Conservation (phyloP, 23 tunicate species). For the Trididemnum nubilum region DNA sequence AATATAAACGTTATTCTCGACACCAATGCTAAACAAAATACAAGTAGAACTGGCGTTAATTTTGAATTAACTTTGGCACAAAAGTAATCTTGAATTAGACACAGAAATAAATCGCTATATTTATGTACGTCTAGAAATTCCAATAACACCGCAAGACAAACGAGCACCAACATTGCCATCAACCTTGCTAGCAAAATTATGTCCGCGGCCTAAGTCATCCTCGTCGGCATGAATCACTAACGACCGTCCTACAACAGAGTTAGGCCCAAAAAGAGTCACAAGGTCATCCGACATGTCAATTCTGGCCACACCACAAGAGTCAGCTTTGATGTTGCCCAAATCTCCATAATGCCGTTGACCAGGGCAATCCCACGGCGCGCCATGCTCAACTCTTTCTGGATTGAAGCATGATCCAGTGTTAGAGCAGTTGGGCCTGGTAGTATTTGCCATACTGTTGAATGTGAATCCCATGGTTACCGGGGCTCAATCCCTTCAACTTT, state of each 20-base stretch:
- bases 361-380: conserved; percentile 45
- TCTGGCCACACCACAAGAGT: conserved; percentile 42
- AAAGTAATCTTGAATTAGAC: too few relatives aligned
- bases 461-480: conserved; percentile 91
- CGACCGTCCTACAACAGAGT: conserved; percentile 82
- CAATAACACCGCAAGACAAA: conserved; percentile 89
- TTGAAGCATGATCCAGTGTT: conserved; percentile 90
- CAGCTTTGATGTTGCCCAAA: conserved; percentile 77
- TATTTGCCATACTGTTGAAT: conserved; percentile 79
- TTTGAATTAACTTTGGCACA: too few relatives aligned
- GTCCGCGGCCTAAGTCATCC: conserved; percentile 81
- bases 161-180: conserved; percentile 90
- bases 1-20: too few relatives aligned
- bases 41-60: too few relatives aligned
- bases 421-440: conserved; percentile 57
- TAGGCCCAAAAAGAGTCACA: conserved; percentile 50
- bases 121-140: too few relatives aligned
- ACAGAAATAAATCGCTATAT: too few relatives aligned
- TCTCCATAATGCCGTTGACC: conserved; percentile 70
- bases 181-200: conserved; percentile 47
- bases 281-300: conserved; percentile 54
- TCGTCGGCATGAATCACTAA: conserved; percentile 78
- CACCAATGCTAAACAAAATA: too few relatives aligned
- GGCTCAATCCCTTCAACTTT: not conserved
- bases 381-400: conserved; percentile 59